A percentile compares a stretch with the other conserved stretches of the same genome.
phyloP scores from a whole-genome alignment of 2,113 vertebrate species.

The Thalassarche chlororhynchos region DNA sequence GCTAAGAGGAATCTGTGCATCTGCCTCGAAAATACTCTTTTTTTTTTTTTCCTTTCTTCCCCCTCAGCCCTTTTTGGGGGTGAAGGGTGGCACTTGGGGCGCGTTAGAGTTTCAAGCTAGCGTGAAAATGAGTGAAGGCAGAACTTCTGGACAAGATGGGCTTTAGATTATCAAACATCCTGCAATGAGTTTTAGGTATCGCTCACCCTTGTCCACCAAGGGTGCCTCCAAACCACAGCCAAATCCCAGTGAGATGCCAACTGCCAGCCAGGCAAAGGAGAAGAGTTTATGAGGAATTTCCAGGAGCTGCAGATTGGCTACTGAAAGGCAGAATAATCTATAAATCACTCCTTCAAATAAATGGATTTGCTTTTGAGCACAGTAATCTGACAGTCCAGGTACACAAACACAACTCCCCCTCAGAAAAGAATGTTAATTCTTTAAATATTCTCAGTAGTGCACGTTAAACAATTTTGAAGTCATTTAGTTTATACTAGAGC shows the following conservation, averaged over 20 bases:
- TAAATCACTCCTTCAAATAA: not conserved
- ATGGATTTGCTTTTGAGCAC: not conserved
- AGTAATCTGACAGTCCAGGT: not conserved
- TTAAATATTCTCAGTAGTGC: not conserved
- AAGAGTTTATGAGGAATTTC: not conserved
- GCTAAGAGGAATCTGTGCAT: not conserved
- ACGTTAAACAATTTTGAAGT: not conserved
- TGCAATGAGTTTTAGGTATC: not conserved
- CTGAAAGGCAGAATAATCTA: not conserved
- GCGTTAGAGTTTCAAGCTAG: rapidly evolving
- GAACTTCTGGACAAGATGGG: not conserved
- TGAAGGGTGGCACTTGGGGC: not conserved
- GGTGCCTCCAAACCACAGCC: not conserved
- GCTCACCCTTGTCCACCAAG: not conserved
- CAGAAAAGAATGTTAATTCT: not conserved
- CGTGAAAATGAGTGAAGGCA: not conserved
- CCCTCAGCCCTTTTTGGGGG: not conserved
- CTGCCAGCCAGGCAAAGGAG: not conserved
- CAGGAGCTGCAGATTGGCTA: not conserved
- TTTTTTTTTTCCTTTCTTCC: not conserved
- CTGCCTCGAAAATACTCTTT: not conserved
- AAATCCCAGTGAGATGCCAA: not conserved
- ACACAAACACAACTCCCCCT: not conserved
- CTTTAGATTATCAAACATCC: not conserved
- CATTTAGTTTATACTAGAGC: not conserved